Evolutionary conservation across 2,113 vertebrate genomes (phyloP), one percentile per base, ranked within the genome.

Genomic region (Gobio gobio): DNA sequence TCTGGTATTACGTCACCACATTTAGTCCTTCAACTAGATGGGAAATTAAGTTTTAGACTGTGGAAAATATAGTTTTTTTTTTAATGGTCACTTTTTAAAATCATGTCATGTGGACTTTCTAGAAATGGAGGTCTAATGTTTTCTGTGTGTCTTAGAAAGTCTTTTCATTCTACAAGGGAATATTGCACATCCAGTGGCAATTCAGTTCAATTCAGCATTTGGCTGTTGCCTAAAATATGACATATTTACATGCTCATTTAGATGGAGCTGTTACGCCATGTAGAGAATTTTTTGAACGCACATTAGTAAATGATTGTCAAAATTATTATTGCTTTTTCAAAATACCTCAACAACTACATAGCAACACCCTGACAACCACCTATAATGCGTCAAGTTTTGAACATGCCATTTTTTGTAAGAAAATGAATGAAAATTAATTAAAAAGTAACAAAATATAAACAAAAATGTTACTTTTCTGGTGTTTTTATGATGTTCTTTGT

Each of bases 1-100:
- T 78, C 54, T 59, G 76, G 22, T 40, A 40, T 78, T 78, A 78
- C 54, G 36, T 78, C 76, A 78, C 54, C 54, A n/a, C 16, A 5
- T 78, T 20, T 33, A 58, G 29, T n/a, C 18, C 29, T 78, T 78
- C 51, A 78, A 20, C 47, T 51, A 51, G 45, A 26, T 51, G 18
- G 24, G 6, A 49, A 20, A 56, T 26, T 33, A 22, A 10, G 24
- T 7, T 77, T 54, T 33, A 56, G 26, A 33, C 4, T 51, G 20
- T 49, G 36, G 68, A 45, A 70, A 72, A 43, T 45, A n/a, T 22
- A 13, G 18, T 12, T 12, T 47, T 45, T 70, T 18, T 72, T 68
- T 73, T 73, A n/a, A 24, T 6, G 40, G 10, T 45, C 2, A 10
- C 20, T 13, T 73, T 13, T n/a, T 73, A 43, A 73, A 73, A 45